Evolutionary conservation across 2,888 invertebrate genomes (phyloP).

Genomic region (Lycaena phlaeas): DNA sequence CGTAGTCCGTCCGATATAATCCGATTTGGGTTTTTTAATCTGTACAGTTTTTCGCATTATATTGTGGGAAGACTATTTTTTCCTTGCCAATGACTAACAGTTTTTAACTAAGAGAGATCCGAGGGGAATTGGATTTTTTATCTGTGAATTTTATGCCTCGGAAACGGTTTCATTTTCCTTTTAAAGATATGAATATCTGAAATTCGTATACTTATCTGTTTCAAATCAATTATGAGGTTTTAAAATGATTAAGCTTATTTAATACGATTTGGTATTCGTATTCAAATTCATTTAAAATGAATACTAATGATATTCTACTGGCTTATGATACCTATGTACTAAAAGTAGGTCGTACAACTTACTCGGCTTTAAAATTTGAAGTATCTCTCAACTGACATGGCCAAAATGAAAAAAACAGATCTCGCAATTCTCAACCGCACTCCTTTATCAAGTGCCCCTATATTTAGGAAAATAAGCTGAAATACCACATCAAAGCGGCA

Average conservation of each 20-base stretch:
- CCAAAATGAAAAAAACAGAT: neutral
- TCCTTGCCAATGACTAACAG: constrained; percentile 11
- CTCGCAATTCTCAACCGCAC: neutral
- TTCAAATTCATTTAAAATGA: too few species aligned
- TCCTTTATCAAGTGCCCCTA: neutral
- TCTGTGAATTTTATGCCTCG: neutral
- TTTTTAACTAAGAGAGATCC: constrained; percentile 7
- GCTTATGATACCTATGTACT: too few species aligned
- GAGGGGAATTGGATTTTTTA: constrained; percentile 6
- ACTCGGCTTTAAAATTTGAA: neutral
- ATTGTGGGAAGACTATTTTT: constrained; percentile 11
- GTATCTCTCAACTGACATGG: neutral
- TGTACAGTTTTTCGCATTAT: constrained; percentile 12
- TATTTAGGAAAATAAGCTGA: constrained; percentile 7
- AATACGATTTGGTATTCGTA: too few species aligned
- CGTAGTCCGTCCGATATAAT: constrained; percentile 16
- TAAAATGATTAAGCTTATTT: too few species aligned
- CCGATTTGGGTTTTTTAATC: constrained; percentile 14
- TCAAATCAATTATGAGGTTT: too few species aligned
- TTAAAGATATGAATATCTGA: too few species aligned
- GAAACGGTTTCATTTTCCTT: neutral
- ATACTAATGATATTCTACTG: too few species aligned
- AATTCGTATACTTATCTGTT: too few species aligned
- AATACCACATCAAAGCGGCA: constrained; percentile 7
- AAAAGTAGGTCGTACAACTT: too few species aligned